phyloP scores from a whole-genome alignment of 2,113 vertebrate species.

The Neolamprologus cancellatus region DNA sequence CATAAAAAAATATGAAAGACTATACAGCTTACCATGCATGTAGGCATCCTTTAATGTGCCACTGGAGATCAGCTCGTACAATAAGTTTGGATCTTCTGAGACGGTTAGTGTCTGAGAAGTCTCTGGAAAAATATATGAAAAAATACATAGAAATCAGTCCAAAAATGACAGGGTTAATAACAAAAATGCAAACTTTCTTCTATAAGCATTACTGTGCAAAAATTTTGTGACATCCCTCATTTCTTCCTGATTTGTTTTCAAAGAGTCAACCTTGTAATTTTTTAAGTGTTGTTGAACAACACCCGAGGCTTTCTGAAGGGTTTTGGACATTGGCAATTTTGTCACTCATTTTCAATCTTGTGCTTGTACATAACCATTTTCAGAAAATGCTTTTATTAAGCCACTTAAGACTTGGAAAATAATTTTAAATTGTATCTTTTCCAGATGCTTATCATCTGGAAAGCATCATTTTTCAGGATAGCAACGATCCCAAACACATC shows the following conservation, averaged over 20 bases:
- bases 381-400: neutral
- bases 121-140: neutral
- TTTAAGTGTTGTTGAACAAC: neutral
- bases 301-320: neutral
- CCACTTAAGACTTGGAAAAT: neutral
- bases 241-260: neutral
- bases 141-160: neutral
- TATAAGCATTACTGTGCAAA: neutral
- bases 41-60: slow-evolving; percentile 69
- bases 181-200: neutral
- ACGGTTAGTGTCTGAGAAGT: slow-evolving; percentile 46
- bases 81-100: slow-evolving; percentile 69
- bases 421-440: neutral
- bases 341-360: neutral
- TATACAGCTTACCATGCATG: slow-evolving; percentile 67
- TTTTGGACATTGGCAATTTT: neutral
- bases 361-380: neutral
- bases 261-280: neutral
- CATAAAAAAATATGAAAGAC: neutral
- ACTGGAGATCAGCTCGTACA: slow-evolving; percentile 77
- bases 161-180: neutral
- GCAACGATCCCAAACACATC: neutral
- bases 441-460: neutral
- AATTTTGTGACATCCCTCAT: neutral
- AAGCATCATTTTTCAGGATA: neutral